These are phyloP conservation scores for Scaptomyza reducta DNA, from an alignment of 2,888 invertebrate genomes.

Conservation along the genomic window DNA sequence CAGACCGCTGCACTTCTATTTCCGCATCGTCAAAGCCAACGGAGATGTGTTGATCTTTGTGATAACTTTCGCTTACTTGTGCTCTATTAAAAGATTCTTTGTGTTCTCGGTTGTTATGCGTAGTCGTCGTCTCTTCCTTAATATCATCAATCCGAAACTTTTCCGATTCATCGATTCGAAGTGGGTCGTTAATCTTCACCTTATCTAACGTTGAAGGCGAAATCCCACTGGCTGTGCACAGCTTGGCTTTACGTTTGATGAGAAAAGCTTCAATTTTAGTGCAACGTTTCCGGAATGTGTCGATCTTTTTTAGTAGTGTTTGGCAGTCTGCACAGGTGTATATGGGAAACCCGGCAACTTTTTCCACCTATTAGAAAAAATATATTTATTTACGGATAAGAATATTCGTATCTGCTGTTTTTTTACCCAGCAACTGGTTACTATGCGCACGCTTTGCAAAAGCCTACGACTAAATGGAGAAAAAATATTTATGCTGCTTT, in stretches of 20 bases:
- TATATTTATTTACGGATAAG: neutral
- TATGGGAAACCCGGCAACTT: conserved; percentile 46
- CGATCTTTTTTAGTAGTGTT: conserved; percentile 42
- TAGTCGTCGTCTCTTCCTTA: conserved; percentile 13
- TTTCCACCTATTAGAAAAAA: conserved; percentile 46
- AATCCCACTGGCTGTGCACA: conserved; percentile 1
- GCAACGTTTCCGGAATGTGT: conserved; percentile 59
- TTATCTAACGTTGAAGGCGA: neutral
- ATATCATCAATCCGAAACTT: conserved; percentile 3
- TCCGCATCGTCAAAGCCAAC: conserved; percentile 24
- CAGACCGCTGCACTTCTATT: neutral
- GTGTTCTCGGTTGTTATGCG: neutral
- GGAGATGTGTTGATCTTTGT: neutral
- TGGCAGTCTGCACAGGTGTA: conserved; percentile 56
- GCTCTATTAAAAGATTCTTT: neutral
- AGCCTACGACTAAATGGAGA: conserved; percentile 37
- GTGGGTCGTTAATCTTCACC: conserved; percentile 41
- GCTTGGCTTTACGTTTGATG: conserved; percentile 32
- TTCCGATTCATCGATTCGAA: conserved; percentile 31
- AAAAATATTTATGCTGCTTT: conserved; percentile 46
- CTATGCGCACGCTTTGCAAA: conserved; percentile 41
- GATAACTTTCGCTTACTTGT: conserved; percentile 1
- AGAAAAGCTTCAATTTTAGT: conserved; percentile 58
- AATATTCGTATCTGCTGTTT: neutral
- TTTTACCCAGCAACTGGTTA: conserved; percentile 67